Percentiles rank a stretch among this genome's conserved stretches.
phyloP scores from a whole-genome alignment of 2,113 vertebrate genomes.

The Anguilla rostrata region DNA sequence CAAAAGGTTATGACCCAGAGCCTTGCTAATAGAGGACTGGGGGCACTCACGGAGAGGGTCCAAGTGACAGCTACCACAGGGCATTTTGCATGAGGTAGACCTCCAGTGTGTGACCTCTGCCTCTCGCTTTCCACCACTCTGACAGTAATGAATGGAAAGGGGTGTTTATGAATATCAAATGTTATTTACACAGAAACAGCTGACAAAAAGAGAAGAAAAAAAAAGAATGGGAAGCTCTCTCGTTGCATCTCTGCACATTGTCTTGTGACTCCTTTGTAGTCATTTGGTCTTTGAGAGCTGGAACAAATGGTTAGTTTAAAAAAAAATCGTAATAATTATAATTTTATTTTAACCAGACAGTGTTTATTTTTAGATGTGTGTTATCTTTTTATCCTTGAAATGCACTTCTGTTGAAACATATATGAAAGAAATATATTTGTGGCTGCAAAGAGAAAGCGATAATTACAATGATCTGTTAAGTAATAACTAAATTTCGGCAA shows the following conservation, averaged over 20 bases:
- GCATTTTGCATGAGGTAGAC: conserved; percentile 88
- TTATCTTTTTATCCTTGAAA: conserved; percentile 3
- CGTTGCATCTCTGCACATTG: not conserved
- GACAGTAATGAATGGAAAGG: conserved; percentile 93
- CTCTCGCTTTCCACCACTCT: conserved; percentile 80
- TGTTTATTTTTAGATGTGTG: conserved; percentile 12
- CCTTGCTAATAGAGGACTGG: conserved; percentile 84
- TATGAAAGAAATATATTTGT: not conserved
- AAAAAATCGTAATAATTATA: not conserved
- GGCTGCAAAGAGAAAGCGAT: not conserved
- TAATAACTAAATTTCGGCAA: not conserved
- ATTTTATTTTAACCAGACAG: too few species aligned
- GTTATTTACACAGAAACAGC: conserved; percentile 87
- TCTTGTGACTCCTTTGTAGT: not conserved
- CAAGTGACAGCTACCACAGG: conserved; percentile 92
- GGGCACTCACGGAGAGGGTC: conserved; percentile 62
- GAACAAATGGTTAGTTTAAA: not conserved
- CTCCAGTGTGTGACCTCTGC: conserved; percentile 91
- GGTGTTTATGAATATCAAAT: conserved; percentile 82
- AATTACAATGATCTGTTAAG: not conserved
- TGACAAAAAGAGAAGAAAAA: conserved; percentile 40
- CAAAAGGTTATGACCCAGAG: conserved; percentile 87
- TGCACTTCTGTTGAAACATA: not conserved
- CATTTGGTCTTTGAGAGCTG: not conserved
- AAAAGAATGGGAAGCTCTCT: conserved; percentile 36